Evolutionary conservation across 2,888 invertebrate species (phyloP).

Genomic region (Agriotes lineatus): DNA sequence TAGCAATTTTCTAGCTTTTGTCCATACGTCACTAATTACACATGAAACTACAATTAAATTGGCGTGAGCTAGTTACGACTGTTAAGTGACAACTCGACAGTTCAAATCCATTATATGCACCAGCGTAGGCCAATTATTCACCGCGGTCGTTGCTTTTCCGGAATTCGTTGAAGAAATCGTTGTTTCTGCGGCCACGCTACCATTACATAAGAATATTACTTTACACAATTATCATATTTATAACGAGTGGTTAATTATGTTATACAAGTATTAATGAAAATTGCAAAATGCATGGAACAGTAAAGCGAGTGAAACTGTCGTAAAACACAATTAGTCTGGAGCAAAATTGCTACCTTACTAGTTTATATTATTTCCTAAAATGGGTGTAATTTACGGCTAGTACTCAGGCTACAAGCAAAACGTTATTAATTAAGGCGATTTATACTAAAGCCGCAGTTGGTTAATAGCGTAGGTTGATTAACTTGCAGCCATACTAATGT

Average conservation of each 20-base stretch:
- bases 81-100: no score
- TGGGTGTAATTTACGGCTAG: slow-evolving; percentile 5
- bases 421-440: slow-evolving; percentile 4
- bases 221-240: slow-evolving; percentile 22
- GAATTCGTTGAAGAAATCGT: slow-evolving; percentile 18
- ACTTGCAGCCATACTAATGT: background rate
- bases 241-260: slow-evolving; percentile 16
- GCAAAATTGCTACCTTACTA: background rate
- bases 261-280: slow-evolving; percentile 19
- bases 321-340: slow-evolving; percentile 11
- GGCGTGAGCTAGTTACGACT: no score
- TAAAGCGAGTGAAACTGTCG: slow-evolving; percentile 12
- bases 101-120: no score
- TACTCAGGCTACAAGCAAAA: background rate
- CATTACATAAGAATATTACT: slow-evolving; percentile 18
- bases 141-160: slow-evolving; percentile 8
- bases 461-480: background rate
- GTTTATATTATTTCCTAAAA: slow-evolving; percentile 19
- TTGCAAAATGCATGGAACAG: slow-evolving; percentile 5
- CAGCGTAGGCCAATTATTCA: background rate
- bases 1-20: no score
- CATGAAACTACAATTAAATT: no score
- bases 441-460: background rate
- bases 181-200: background rate
- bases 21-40: no score